Conservation (phyloP, 2,113 vertebrate species). For the Spermophilus dauricus region DNA sequence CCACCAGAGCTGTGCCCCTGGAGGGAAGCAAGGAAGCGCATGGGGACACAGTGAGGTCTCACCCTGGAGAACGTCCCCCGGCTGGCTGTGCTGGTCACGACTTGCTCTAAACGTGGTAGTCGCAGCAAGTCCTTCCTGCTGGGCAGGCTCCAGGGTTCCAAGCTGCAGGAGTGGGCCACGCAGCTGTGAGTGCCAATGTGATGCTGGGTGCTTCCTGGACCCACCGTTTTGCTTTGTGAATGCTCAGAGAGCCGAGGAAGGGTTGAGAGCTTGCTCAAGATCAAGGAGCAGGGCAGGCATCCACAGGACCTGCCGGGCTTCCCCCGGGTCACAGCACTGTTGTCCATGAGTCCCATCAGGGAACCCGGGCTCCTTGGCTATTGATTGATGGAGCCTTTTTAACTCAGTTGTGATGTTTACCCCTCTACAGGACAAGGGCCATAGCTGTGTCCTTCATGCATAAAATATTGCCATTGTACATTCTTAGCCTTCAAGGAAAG, state of each 20-base stretch:
- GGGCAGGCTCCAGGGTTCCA: background rate
- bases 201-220: no score
- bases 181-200: fast-evolving
- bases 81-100: background rate
- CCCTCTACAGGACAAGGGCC: background rate
- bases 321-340: fast-evolving
- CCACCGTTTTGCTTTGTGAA: fast-evolving
- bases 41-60: background rate
- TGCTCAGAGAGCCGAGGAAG: background rate
- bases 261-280: background rate
- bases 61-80: background rate
- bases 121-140: fast-evolving
- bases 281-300: fast-evolving
- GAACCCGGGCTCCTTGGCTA: background rate
- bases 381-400: background rate
- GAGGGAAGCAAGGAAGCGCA: background rate
- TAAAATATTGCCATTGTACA: background rate
- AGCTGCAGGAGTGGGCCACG: fast-evolving
- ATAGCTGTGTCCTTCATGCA: fast-evolving
- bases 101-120: background rate
- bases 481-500: background rate
- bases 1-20: background rate
- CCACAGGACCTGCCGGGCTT: background rate
- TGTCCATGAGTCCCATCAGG: fast-evolving
- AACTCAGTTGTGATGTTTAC: fast-evolving